Base-by-base conservation (phyloP, 2,888 invertebrate genomes). In the Spilosoma lubricipeda region DNA sequence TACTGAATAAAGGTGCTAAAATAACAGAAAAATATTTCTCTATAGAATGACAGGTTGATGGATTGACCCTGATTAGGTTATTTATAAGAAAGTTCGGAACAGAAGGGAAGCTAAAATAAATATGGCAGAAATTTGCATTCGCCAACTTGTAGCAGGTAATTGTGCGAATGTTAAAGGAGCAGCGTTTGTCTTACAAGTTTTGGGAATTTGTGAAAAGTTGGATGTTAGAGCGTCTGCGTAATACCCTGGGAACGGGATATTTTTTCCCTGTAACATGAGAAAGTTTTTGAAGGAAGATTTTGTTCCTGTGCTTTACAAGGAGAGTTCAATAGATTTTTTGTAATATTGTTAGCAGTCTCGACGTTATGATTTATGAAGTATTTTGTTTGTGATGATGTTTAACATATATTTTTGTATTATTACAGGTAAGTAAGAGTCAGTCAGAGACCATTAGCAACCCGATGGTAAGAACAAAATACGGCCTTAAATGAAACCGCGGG, bases 11-110 rank as follows among this genome's bases (percentile, higher is more conserved):
- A 85, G 87, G 87, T 89, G 82, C 77, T 74, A 74, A 66, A 78
- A 79, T 79, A 82, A 81, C 85, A 85, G 83, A 83, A 87, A 88
- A 88, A 87, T 88, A 87, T 87, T 88, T 85, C 84, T 83, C 79
- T 86, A 84, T 83, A 81, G 80, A 84, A 87, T 86, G 91, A 89
- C 90, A 91, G 87, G 83, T 86, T 91, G 91, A 91, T 90, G 88
- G 90, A 91, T 91, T 86, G 88, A 85, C 82, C 81, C 84, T 87
- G 88, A 90, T 90, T 89, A 87, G 84, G 87, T 88, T 86, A 88
- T 87, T 84, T 86, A 84, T 75, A 84, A 83, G 80, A 85, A 82
- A 84, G 81, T 85, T 85, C 72, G 52, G 71, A 86, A 86, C 82
- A 85, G 83, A 80, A 81, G 74, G 81, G 80, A 76, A 78, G 82